Evolutionary conservation across 2,797 vertebrate species (phyloP), one percentile per base, ranked within the genome.

Genomic region (Dipus sagitta): DNA sequence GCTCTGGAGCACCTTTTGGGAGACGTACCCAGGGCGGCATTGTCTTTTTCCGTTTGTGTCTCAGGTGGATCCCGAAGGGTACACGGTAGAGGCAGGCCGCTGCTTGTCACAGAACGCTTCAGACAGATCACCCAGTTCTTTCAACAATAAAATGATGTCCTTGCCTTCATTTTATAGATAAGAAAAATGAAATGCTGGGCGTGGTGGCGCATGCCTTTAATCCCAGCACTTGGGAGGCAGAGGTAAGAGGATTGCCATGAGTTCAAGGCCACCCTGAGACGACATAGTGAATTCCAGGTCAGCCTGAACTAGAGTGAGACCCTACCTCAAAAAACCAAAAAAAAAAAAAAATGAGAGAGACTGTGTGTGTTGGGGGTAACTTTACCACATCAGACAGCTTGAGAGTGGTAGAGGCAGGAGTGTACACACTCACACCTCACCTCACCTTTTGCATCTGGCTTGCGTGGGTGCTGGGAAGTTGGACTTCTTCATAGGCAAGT

Each of bases 131-230:
- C 17, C 64, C 42, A 26, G 28, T 12, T 26, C 24, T 52, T 15
- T 77, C 4, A 42, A 11, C 21, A 70, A 24, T 5, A 17, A 58
- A 58, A 58, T 62, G 4, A 47, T 34, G 12, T 65, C 52, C 54
- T 54, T 23, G 5, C 52, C 58, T 30, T 88, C 60, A 4, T 76
- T 74, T 62, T 89, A 71, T 7, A 52, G 91, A 88, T n/a, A 21
- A 92, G 64, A 34, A 80, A 80, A 47, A 81, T 65, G 32, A 68
- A n/a, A n/a, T n/a, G n/a, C n/a, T n/a, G n/a, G n/a, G n/a, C n/a
- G n/a, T n/a, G n/a, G n/a, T n/a, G n/a, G n/a, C n/a, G n/a, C n/a
- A n/a, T n/a, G n/a, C n/a, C n/a, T n/a, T n/a, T n/a, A n/a, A n/a
- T n/a, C n/a, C n/a, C n/a, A n/a, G n/a, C n/a, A n/a, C n/a, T n/a